These are phyloP conservation scores for Ardeotis arabs DNA, from an alignment of 2,113 vertebrate genomes.

Conservation along the genomic window DNA sequence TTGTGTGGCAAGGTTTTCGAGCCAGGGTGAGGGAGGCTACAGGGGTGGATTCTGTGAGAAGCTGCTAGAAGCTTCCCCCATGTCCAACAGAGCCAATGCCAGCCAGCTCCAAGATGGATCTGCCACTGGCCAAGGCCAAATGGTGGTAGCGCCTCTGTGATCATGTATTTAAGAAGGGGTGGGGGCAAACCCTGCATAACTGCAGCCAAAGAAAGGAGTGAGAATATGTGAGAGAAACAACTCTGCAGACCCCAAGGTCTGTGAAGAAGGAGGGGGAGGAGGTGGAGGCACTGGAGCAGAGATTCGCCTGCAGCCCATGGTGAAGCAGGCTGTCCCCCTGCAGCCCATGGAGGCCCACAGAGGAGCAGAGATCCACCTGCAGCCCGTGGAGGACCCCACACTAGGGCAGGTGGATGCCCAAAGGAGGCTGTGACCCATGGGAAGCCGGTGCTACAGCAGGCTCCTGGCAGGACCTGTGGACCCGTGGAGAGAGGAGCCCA, in stretches of 20 bases:
- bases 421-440: neutral
- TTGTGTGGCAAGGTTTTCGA: neutral
- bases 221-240: neutral
- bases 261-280: neutral
- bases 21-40: neutral
- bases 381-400: neutral
- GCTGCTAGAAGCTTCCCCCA: neutral
- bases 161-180: neutral
- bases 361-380: neutral
- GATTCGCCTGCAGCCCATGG: neutral
- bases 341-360: rapidly evolving
- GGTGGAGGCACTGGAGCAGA: neutral
- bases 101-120: neutral
- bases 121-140: neutral
- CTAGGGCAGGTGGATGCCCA: no score
- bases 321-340: neutral
- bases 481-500: neutral
- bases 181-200: neutral
- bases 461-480: neutral
- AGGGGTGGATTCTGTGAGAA: neutral
- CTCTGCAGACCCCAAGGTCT: no score
- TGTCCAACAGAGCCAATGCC: no score
- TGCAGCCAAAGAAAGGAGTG: neutral
- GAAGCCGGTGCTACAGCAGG: neutral
- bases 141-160: no score